Conservation (phyloP, 2,797 vertebrate species). For the Manis crassicaudata region DNA sequence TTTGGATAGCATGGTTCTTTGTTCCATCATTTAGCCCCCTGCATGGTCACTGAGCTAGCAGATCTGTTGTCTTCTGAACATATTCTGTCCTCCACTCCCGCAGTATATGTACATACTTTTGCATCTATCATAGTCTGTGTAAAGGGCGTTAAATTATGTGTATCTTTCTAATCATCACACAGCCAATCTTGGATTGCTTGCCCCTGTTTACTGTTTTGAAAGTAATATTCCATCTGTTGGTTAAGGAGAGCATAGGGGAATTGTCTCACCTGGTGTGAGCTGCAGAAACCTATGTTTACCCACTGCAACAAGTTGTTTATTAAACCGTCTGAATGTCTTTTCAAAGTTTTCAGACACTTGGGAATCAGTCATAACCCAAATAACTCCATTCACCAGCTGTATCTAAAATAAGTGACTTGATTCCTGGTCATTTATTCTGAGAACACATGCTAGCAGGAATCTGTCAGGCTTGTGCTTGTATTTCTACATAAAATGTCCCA, state of each 20-base stretch:
- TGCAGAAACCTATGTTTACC: neutral
- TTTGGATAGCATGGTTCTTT: neutral
- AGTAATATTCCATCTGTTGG: neutral
- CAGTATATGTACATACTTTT: neutral
- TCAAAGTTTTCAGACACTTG: neutral
- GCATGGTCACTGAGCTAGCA: neutral
- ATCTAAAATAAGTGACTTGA: neutral
- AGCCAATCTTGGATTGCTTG: neutral
- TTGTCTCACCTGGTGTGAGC: neutral
- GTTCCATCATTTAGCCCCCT: neutral
- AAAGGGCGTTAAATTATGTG: neutral
- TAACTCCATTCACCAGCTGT: neutral
- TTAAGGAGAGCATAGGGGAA: neutral
- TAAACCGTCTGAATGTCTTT: neutral
- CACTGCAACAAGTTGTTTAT: neutral
- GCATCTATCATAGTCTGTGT: neutral
- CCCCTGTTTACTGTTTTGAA: neutral
- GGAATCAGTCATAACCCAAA: neutral
- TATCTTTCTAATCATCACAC: neutral
- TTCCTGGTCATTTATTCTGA: neutral
- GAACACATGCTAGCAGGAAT: neutral
- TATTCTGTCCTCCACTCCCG: neutral
- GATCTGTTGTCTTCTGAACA: neutral
- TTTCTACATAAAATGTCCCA: neutral
- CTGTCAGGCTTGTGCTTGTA: neutral